A percentile compares a stretch with the other conserved stretches of the same genome.
phyloP scores from a whole-genome alignment of 2,113 vertebrate genomes.

The Antechinus flavipes region DNA sequence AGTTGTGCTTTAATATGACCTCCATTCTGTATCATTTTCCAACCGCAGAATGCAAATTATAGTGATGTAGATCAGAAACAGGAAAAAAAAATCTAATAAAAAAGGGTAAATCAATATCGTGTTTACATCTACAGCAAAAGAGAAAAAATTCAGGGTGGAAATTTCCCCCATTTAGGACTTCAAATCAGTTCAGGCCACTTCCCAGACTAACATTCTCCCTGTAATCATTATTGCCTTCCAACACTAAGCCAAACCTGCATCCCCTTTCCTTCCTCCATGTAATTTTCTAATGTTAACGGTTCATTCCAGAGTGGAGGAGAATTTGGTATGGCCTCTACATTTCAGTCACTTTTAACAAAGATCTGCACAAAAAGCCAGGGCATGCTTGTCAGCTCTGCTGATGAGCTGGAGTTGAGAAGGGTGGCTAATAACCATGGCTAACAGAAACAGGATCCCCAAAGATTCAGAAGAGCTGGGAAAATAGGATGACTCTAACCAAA shows the following conservation, averaged over 20 bases:
- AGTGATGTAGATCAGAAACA: conserved; percentile 78
- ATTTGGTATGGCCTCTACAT: neutral
- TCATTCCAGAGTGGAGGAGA: neutral
- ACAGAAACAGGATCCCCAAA: neutral
- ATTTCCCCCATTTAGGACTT: conserved; percentile 66
- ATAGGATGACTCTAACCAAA: neutral
- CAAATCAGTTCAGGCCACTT: neutral
- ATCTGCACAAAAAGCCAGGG: neutral
- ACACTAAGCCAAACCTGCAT: neutral
- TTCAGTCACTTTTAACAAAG: neutral
- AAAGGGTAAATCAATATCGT: conserved; percentile 79
- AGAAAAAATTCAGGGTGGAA: conserved; percentile 81
- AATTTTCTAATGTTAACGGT: neutral
- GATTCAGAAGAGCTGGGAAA: neutral
- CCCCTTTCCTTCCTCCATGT: too few species aligned
- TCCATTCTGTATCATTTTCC: conserved; percentile 56
- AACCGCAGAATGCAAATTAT: conserved; percentile 74
- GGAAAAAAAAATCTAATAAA: conserved; percentile 77
- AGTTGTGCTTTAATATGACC: conserved; percentile 40
- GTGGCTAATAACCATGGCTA: neutral
- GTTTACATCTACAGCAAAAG: conserved; percentile 77
- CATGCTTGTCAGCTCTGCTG: neutral
- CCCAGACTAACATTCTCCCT: neutral
- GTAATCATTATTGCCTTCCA: too few species aligned
- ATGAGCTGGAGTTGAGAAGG: neutral